A percentile compares a stretch with the other conserved stretches of the same genome.
phyloP scores from a whole-genome alignment of 2,888 invertebrate genomes.

The Himalopsyche kuldschensis region DNA sequence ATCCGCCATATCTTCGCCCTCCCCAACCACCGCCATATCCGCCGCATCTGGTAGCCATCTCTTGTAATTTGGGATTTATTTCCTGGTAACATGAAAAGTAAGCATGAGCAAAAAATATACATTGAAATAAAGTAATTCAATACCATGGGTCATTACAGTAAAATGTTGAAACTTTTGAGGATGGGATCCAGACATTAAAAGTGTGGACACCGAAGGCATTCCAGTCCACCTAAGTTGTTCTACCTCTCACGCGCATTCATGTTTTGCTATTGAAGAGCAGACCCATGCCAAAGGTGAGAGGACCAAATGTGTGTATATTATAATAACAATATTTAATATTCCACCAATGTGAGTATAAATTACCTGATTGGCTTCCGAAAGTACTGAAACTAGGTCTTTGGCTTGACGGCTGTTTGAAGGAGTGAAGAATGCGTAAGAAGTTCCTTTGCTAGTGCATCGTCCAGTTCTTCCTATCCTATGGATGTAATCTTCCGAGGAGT shows the following conservation, averaged over 20 bases:
- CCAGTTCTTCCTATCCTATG: constrained; percentile 95
- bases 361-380: constrained; percentile 88
- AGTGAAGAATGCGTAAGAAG: constrained; percentile 95
- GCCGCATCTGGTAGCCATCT: constrained; percentile 69
- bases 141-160: background rate
- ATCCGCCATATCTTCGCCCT: constrained; percentile 52
- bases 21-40: constrained; percentile 66
- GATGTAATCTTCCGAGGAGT: constrained; percentile 93
- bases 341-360: constrained; percentile 15
- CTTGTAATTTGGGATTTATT: constrained; percentile 82
- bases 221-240: constrained; percentile 56
- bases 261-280: constrained; percentile 65
- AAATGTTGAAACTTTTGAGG: constrained; percentile 67
- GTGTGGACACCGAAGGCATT: constrained; percentile 82
- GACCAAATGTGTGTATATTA: constrained; percentile 43
- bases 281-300: constrained; percentile 78
- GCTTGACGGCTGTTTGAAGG: constrained; percentile 86
- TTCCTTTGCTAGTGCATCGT: constrained; percentile 82
- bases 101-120: background rate
- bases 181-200: constrained; percentile 71
- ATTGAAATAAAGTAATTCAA: background rate
- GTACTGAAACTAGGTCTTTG: constrained; percentile 83
- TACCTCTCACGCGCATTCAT: constrained; percentile 79
- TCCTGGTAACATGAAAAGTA: constrained; percentile 55
- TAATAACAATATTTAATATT: background rate